Conservation (phyloP, 2,113 vertebrate species). For the Procavia capensis region DNA sequence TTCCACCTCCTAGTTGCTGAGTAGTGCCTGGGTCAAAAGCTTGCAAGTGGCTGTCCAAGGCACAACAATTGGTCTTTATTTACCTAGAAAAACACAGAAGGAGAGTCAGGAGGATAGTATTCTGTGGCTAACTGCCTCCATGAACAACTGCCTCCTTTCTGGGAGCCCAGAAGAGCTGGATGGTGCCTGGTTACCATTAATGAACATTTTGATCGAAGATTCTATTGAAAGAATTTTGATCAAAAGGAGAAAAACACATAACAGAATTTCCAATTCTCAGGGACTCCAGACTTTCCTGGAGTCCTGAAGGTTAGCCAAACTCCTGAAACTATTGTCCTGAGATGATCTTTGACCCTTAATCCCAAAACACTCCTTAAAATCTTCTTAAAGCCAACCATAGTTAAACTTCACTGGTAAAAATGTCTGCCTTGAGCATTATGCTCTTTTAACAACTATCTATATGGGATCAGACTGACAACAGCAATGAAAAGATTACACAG, state of each 20-base stretch:
- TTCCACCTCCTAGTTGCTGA: too few species aligned
- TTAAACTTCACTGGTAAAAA: neutral
- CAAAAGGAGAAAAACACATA: neutral
- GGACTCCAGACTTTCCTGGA: neutral
- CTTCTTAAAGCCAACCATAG: neutral
- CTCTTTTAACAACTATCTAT: neutral
- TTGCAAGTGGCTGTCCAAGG: neutral
- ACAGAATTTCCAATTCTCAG: neutral
- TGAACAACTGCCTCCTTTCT: neutral
- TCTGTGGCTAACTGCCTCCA: too few species aligned
- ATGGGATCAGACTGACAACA: neutral
- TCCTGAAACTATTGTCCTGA: neutral
- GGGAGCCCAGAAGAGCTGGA: neutral
- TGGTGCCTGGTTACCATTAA: neutral
- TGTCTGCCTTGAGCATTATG: neutral
- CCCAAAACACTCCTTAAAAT: neutral
- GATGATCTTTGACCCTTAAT: neutral
- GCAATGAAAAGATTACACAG: neutral
- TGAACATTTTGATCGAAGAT: neutral
- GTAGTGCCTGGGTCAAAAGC: neutral
- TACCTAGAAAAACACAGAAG: neutral
- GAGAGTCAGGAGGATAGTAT: neutral
- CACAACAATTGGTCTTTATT: neutral
- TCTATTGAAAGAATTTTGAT: neutral
- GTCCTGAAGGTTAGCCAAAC: neutral